Base-by-base conservation (phyloP, 2,113 vertebrate species). In the Crypturellus undulatus region DNA sequence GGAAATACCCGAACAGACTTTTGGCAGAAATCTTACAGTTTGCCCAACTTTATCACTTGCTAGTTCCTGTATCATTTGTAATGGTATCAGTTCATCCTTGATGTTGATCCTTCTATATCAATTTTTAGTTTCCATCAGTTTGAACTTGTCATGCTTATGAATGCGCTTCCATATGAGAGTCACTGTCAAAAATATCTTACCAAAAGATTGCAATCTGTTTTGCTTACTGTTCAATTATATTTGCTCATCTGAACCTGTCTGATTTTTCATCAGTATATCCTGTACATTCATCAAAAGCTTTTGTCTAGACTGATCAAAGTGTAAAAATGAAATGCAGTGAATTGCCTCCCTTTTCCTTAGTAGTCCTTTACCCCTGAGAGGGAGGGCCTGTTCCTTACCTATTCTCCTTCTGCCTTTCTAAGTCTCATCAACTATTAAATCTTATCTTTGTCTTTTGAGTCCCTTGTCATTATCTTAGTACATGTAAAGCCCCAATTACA, bases 41-140 rank as follows among this genome's bases (percentile, higher is more conserved):
- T 95, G 87, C 87, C 91, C 87, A 94, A 71, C 45, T 89, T 91
- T 85, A 70, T 92, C 38, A 73, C 87, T 91, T 78, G 10, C 42
- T 85, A 21, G 59, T 38, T 83, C 40, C 54, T 63, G 16, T 70
- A 70, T 62, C 49, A 45, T 62, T 77, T 47, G 18, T 62, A 34
- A 30, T 62, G 24, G 28, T 26, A 38, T 17, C 21, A 43, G 59
- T 87, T 90, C 42, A 71, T 91, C 76, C 73, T 72, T 87, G 62
- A 90, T 85, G 79, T n/a, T 1, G 15, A 84, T 72, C 19, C 47
- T 80, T 88, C 67, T 24, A 63, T 83, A 56, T 80, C 82, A 92
- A 36, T 93, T 94, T 85, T 85, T 73, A 90, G 71, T 45, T 93
- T 90, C 85, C 64, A 70, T 64, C 45, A 34, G 25, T 83, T 73